A percentile compares a stretch with the other conserved stretches of the same genome.
phyloP scores from a whole-genome alignment of 2,113 vertebrate species.

The Isurus oxyrinchus region DNA sequence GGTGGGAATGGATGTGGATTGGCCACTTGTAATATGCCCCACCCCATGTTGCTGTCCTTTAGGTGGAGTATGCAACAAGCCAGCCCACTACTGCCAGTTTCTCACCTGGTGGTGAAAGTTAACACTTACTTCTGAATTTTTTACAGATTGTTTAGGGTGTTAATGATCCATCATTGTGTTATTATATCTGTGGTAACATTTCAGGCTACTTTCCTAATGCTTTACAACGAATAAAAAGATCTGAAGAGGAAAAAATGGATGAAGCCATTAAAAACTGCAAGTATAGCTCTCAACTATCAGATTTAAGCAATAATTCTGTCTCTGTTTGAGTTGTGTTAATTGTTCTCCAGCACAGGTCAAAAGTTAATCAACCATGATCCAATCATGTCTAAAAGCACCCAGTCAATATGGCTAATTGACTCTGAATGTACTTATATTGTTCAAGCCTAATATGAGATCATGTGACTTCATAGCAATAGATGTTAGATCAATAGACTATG shows the following conservation, averaged over 20 bases:
- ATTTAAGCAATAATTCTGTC: neutral
- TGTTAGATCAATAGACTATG: neutral
- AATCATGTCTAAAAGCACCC: neutral
- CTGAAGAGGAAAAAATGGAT: neutral
- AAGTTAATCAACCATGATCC: neutral
- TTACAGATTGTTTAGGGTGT: neutral
- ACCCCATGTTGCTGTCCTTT: neutral
- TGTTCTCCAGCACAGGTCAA: neutral
- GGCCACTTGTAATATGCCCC: neutral
- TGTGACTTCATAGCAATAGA: neutral
- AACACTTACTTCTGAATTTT: neutral
- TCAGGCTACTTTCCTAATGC: slow-evolving; percentile 27
- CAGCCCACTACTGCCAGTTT: neutral
- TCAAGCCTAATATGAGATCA: neutral
- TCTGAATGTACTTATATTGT: neutral
- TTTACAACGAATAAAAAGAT: slow-evolving; percentile 33
- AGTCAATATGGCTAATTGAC: neutral
- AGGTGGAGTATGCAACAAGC: neutral
- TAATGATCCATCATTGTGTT: neutral
- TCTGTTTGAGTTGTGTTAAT: neutral
- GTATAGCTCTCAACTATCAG: neutral
- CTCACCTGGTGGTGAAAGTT: neutral
- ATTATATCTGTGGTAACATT: neutral
- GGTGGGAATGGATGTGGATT: neutral
- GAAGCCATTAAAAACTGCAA: slow-evolving; percentile 18